Base-by-base conservation (phyloP, 2,888 invertebrate species). In the Papilio elwesi region DNA sequence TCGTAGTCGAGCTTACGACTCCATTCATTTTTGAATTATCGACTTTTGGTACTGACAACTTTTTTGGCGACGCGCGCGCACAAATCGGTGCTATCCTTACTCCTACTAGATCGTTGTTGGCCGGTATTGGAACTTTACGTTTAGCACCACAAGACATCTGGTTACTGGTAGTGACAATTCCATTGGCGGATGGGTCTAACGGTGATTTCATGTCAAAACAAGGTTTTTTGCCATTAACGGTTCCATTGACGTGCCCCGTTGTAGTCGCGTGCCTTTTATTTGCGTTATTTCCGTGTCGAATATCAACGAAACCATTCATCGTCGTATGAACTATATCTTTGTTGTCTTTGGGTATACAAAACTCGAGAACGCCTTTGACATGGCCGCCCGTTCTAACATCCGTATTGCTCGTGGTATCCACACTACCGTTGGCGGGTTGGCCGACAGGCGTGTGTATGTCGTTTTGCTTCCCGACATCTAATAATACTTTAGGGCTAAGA, bases 401-500 rank as follows among this genome's bases (percentile, higher is more conserved):
- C 75, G 82, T 78, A 64, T 85, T 89, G 36, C 80, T 78, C 43
- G 78, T 76, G 64, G 86, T 87, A 66, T 85, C 86, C 13, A 77
- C 70, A 64, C 81, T 77, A 51, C 79, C 75, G 52, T 81, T 79
- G 36, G 77, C 75, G 6, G 84, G 76, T 78, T 85, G 86, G 70
- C 79, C 81, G 16, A 74, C 70, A 9, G 74, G 59, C 62, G 74
- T 74, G 66, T 79, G 76, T 63, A 81, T 77, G 70, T 90, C 88
- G 51, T 83, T 81, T 83, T 89, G 90, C 78, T 91, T 92, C 49
- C 86, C 85, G 74, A 90, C 90, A 74, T 93, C 93, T 79, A 91
- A 86, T 74, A 93, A 84, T 74, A 93, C 92, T 84, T 92, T 93
- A 49, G 93, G 93, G 78, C 88, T 93, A 74, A 94, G 87, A 68